Evolutionary conservation across 1,140 invertebrate genomes (phyloP).

Genomic region (Sarcophaga bullata): DNA sequence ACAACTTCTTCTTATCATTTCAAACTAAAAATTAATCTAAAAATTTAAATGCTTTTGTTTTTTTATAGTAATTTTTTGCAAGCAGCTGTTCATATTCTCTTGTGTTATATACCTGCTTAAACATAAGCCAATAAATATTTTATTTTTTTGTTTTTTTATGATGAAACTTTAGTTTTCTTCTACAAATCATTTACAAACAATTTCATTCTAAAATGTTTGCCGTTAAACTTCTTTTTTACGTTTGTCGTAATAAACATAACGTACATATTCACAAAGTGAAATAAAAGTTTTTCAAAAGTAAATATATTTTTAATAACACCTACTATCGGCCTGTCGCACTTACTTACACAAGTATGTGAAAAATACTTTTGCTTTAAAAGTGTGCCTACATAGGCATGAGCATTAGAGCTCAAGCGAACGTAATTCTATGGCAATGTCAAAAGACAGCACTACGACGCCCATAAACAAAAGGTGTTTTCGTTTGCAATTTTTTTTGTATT

Average conservation of each 20-base stretch:
- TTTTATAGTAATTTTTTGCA: too few species aligned
- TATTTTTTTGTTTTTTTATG: not conserved
- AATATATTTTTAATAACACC: constrained; percentile 5
- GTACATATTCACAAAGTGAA: not conserved
- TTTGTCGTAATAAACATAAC: too few species aligned
- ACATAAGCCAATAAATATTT: not conserved
- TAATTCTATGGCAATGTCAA: not conserved
- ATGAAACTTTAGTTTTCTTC: not conserved
- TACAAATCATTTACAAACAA: not conserved
- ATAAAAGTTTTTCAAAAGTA: not conserved
- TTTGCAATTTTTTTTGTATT: not conserved
- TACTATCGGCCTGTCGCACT: not conserved
- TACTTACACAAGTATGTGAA: not conserved
- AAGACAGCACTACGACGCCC: not conserved
- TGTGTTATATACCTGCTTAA: too few species aligned
- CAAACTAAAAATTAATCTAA: too few species aligned
- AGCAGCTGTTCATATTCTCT: too few species aligned
- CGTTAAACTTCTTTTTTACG: not conserved
- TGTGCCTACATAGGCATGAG: not conserved
- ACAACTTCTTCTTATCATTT: too few species aligned
- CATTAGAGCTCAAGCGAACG: not conserved
- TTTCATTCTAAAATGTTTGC: constrained; percentile 4
- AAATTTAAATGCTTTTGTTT: too few species aligned
- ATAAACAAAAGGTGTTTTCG: not conserved
- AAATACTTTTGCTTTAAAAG: not conserved